Percentiles rank a stretch among this genome's conserved stretches.
Conservation (phyloP, 2,888 invertebrate species). For the Agrotis puta region DNA sequence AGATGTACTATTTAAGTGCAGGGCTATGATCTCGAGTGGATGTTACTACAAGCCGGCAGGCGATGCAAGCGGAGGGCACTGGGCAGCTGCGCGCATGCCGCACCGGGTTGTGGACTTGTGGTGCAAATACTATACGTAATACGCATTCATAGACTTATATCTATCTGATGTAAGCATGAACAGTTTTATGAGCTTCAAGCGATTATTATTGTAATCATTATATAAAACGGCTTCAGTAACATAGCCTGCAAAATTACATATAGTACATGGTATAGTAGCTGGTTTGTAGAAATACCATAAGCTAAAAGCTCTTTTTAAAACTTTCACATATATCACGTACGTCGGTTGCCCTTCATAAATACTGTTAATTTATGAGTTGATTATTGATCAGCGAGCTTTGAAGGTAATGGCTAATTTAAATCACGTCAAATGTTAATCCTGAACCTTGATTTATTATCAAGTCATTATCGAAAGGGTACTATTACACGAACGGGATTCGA, state of each 20-base stretch:
- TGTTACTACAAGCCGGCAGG: conserved; percentile 68
- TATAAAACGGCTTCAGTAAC: background rate
- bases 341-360: conserved; percentile 8
- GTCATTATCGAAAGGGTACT: conserved; percentile 61
- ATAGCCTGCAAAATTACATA: background rate
- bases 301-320: background rate
- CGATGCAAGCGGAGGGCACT: conserved; percentile 34
- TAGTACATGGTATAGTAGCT: background rate
- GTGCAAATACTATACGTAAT: conserved; percentile 25
- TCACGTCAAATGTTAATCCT: conserved; percentile 57
- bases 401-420: conserved; percentile 55
- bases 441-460: conserved; percentile 63
- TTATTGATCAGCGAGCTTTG: conserved; percentile 28
- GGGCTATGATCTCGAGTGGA: conserved; percentile 73
- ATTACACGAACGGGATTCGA: conserved; percentile 57
- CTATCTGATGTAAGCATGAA: background rate
- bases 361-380: conserved; percentile 20
- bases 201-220: background rate
- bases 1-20: conserved; percentile 67
- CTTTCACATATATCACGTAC: conserved; percentile 11
- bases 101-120: conserved; percentile 42
- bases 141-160: conserved; percentile 11
- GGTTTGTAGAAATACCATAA: background rate
- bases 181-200: background rate
- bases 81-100: conserved; percentile 68